phyloP scores from a whole-genome alignment of 35 echinoderm and acorn worm genomes.

The Ophioderma brevispina region DNA sequence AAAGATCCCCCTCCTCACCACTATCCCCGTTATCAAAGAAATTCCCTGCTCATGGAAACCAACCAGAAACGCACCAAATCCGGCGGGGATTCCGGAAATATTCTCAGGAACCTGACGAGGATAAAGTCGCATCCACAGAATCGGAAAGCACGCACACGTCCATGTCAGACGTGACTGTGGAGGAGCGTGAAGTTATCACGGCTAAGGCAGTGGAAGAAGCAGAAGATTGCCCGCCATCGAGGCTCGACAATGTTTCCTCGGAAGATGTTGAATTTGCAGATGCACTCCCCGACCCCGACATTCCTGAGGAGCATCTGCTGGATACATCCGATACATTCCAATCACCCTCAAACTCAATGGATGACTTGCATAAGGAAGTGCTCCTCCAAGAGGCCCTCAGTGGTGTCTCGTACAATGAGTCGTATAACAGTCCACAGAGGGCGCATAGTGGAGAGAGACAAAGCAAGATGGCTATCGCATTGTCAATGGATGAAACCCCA shows the following conservation, averaged over 20 bases:
- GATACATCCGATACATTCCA: conserved; percentile 13
- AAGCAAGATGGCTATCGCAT: neutral
- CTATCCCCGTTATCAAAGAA: conserved; percentile 16
- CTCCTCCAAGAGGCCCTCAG: neutral
- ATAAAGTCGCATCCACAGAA: neutral
- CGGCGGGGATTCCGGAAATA: conserved; percentile 20
- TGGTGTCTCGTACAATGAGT: neutral
- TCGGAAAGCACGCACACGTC: conserved; percentile 33
- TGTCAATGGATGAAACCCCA: neutral
- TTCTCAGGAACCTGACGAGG: conserved; percentile 25
- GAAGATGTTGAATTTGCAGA: neutral
- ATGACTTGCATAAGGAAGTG: neutral
- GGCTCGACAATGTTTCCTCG: neutral
- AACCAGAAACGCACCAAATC: neutral
- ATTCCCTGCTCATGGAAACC: neutral
- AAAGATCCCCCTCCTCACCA: conserved; percentile 21
- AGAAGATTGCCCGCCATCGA: neutral
- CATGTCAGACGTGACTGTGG: conserved; percentile 19
- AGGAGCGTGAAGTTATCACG: conserved; percentile 24
- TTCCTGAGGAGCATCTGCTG: neutral
- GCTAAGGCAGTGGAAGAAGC: neutral
- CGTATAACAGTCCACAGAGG: neutral
- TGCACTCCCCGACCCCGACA: neutral
- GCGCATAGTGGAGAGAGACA: neutral
- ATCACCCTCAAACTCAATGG: neutral